Conservation (phyloP, 2,888 invertebrate genomes). For the Minunthozetes semirufus region DNA sequence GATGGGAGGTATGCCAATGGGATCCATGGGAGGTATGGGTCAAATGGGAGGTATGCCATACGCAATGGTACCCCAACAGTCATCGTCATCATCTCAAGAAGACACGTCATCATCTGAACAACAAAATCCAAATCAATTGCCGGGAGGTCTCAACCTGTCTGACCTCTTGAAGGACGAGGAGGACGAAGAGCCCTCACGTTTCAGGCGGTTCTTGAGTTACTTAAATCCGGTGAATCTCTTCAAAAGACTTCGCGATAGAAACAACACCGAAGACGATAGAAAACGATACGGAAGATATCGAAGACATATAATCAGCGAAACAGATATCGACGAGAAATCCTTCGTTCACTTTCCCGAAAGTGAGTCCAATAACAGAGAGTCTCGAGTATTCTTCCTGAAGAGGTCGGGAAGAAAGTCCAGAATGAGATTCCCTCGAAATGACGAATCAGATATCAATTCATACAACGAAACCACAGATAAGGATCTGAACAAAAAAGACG, state of each 20-base stretch:
- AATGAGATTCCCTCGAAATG: constrained; percentile 22
- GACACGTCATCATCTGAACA: background rate
- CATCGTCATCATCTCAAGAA: background rate
- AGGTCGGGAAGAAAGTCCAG: constrained; percentile 15
- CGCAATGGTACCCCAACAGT: background rate
- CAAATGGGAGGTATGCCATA: constrained; percentile 7
- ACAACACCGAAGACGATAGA: constrained; percentile 30
- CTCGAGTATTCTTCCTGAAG: constrained; percentile 3
- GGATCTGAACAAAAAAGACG: background rate
- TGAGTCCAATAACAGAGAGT: background rate
- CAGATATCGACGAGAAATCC: background rate
- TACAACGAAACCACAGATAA: constrained; percentile 8
- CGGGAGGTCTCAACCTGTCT: constrained; percentile 33
- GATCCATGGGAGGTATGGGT: constrained; percentile 7
- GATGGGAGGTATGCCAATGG: constrained; percentile 15
- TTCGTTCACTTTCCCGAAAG: background rate
- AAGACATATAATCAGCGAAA: background rate
- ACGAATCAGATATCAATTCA: background rate
- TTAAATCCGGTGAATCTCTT: constrained; percentile 39
- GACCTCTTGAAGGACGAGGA: constrained; percentile 36
- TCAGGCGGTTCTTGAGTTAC: constrained; percentile 35
- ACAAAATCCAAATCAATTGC: constrained; percentile 25
- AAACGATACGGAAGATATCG: constrained; percentile 30
- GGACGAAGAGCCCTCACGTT: constrained; percentile 34
- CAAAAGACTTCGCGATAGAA: constrained; percentile 35